A percentile compares a stretch with the other conserved stretches of the same genome.
Evolutionary conservation across 2,113 vertebrate species (phyloP).

Genomic region (Pampusana beccarii): DNA sequence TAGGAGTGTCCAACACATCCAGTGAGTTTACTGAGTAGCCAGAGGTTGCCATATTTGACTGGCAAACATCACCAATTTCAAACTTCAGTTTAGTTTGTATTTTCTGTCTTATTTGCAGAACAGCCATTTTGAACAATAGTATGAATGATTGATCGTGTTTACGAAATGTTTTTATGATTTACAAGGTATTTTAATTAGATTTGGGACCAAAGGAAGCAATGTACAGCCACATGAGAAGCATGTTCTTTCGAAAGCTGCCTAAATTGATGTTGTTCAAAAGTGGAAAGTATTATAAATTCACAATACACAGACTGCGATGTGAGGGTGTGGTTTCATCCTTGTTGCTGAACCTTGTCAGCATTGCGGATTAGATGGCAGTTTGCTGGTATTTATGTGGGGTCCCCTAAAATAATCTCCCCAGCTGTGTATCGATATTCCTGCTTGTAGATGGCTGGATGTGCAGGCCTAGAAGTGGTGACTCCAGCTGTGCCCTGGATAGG

Average conservation of each 20-base stretch:
- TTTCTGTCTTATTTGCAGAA: not conserved
- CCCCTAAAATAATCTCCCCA: not conserved
- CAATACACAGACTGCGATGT: fast-evolving
- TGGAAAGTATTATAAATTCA: not conserved
- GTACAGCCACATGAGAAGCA: not conserved
- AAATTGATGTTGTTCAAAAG: not conserved
- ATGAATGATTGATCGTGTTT: not conserved
- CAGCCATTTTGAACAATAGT: not conserved
- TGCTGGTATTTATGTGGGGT: fast-evolving
- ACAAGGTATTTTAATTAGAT: not conserved
- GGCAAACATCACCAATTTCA: not conserved
- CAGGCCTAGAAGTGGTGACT: not conserved
- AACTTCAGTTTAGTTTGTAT: not conserved
- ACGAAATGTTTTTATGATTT: not conserved
- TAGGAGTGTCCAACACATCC: not conserved
- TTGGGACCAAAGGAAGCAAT: not conserved
- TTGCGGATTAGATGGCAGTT: not conserved
- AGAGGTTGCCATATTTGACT: not conserved
- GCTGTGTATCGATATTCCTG: fast-evolving
- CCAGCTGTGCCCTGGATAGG: not conserved
- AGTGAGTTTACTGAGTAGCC: not conserved
- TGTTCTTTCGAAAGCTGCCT: not conserved
- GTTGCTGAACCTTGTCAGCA: not conserved
- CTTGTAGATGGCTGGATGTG: not conserved
- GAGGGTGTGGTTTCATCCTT: not conserved